Base-by-base conservation (phyloP, 1,140 invertebrate genomes). In the Drosophila ficusphila region DNA sequence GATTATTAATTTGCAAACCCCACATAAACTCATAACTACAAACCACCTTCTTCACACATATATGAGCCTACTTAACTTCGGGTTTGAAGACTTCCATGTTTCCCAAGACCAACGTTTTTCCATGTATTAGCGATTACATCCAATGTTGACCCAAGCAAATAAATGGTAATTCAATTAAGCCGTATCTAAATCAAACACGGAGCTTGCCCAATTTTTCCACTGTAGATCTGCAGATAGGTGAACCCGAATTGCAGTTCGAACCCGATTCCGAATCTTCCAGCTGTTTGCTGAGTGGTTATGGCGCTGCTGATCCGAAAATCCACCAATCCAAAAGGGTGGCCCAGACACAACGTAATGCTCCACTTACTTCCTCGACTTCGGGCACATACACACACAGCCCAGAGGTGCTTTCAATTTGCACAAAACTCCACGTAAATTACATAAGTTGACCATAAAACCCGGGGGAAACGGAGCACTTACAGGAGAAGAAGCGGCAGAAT, bases 361-460 rank as follows among this genome's bases (percentile, higher is more conserved):
- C 79, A 69, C 79, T 85, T 85, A 85, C 79, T 85, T 85, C 79
- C 79, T 85, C 76, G 81, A 76, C 71, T 58, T 41, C 29, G 51
- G 47, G 19, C 6, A 16, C 27, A 47, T 27, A 48, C 21, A 33
- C 3, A 52, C 29, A 34, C 64, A 49, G 5, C 76, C 73, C 61
- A 72, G 68, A 60, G 70, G 64, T 49, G 76, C 81, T 86, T 86
- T 86, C 81, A 81, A 86, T 86, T 86, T 86, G 82, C 81, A 86
- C 81, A 86, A 86, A 85, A 76, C 81, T 86, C 61, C 81, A 86
- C 81, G 81, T 86, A 81, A 81, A 88, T 86, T 86, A 74, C 81
- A 86, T 86, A 86, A 86, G 71, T 52, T 81, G 60, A 42, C 67
- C 81, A 54, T 60, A 79, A 76, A 62, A 78, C 52, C 33, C 25